Evolutionary conservation across 2,888 invertebrate genomes (phyloP), one percentile per base, ranked within the genome.

Genomic region (Apeira syringaria): DNA sequence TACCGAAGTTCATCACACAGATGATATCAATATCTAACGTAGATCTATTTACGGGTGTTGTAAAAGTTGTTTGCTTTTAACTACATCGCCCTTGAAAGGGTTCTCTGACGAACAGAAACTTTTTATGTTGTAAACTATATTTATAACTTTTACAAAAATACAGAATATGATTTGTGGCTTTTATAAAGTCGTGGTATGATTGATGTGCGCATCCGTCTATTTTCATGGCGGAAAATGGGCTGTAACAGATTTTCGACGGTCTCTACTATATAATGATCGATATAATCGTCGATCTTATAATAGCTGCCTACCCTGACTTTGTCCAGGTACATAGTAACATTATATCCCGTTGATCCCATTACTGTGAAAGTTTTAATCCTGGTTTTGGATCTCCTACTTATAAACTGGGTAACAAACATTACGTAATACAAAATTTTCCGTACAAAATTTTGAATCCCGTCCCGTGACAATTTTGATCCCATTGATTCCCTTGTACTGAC

Each of bases 1-100:
- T 59, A 40, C 60, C 61, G n/a, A 74, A 72, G 53, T 70, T 69
- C 61, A 59, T 57, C 54, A 61, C 59, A 62, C 56, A 64, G 56
- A 66, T 63, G 57, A 62, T 68, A 73, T 69, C 68, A 67, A 72
- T 73, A 71, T 59, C 64, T 66, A n/a, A n/a, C n/a, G n/a, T n/a
- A 50, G 50, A 59, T 70, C 70, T 83, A 83, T 82, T 79, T 74
- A 50, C 63, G 66, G 76, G 63, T 60, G 76, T 61, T 74, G 74
- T 82, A 77, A 83, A 83, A 80, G 38, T 60, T 75, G 77, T 79
- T 79, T 78, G 72, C 69, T 77, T 74, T 71, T 71, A 65, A 67
- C 66, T 68, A 67, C 62, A 5, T 56, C 61, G 80, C 69, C 84
- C 85, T 85, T 85, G 85, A 61, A 64, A 72, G 76, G 78, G 74